Base-by-base conservation (phyloP, 2,888 invertebrate species). In the Cephonodes hylas region DNA sequence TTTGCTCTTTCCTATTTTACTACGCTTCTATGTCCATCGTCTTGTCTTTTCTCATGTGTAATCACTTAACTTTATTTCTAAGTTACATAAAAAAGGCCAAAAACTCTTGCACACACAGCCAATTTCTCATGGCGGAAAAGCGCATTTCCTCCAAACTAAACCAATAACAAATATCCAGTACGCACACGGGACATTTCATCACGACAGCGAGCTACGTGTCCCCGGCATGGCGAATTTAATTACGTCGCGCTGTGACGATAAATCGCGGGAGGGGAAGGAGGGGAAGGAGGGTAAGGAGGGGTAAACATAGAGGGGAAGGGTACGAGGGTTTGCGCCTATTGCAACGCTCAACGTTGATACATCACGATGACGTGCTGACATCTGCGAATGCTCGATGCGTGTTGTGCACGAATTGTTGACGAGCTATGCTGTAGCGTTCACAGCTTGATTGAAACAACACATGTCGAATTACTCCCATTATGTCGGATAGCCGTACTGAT, bases 191-290 rank as follows among this genome's bases (percentile, higher is more conserved):
- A 60, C 60, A 42, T 60, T 60, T 60, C 60, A 42, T 60, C 60
- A 60, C 53, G 48, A 42, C 25, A 53, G 34, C 42, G 18, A 25
- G 48, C 48, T 48, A 53, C 42, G 42, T 60, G 48, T 58, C 53
- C 42, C 48, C 38, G 20, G 60, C 42, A 38, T 13, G 61, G 61
- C 58, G 63, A 44, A 66, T 66, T 68, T 66, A 68, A 68, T 68
- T 66, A 66, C 66, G 63, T 62, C 46, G 53, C 48, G 46, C 62
- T 59, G 62, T 63, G 57, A 53, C 60, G 44, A 67, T 68, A 66
- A 68, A 68, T 68, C 64, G 66, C 63, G 44, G 44, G 44, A 20
- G 44, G 10, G 48, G 27, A 31, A 8, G 3, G 10, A 2, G 27
- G n/a, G 25, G 15, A n/a, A 23, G 13, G n/a, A n/a, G 27, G 25